phyloP scores from a whole-genome alignment of 2,113 vertebrate genomes.

The Sprattus sprattus region DNA sequence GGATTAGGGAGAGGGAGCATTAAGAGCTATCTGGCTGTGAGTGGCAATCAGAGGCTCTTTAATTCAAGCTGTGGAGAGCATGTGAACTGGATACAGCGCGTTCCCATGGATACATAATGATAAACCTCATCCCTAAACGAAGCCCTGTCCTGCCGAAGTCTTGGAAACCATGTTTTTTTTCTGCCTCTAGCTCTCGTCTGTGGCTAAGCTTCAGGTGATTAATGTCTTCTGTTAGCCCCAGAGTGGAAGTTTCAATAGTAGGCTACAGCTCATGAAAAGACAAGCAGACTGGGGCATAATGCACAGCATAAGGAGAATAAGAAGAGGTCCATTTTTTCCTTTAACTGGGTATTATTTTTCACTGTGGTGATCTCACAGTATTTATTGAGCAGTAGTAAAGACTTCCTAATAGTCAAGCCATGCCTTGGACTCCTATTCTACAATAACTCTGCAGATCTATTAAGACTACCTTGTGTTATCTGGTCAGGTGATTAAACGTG shows the following conservation, averaged over 20 bases:
- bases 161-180: neutral
- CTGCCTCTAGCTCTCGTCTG: neutral
- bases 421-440: neutral
- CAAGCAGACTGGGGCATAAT: neutral
- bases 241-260: neutral
- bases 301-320: neutral
- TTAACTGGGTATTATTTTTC: neutral
- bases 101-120: conserved; percentile 4
- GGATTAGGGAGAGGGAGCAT: neutral
- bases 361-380: neutral
- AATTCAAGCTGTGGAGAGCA: neutral
- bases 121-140: neutral
- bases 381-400: conserved; percentile 4
- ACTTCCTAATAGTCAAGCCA: neutral
- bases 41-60: neutral
- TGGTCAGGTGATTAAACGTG: neutral
- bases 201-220: neutral
- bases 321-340: neutral
- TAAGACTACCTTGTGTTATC: neutral
- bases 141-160: no score
- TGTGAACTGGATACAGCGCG: neutral
- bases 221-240: neutral
- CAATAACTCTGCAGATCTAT: neutral
- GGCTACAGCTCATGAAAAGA: neutral
- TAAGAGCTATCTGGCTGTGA: neutral